Evolutionary conservation across 2,113 vertebrate genomes (phyloP).

Genomic region (Ctenodactylus gundi): DNA sequence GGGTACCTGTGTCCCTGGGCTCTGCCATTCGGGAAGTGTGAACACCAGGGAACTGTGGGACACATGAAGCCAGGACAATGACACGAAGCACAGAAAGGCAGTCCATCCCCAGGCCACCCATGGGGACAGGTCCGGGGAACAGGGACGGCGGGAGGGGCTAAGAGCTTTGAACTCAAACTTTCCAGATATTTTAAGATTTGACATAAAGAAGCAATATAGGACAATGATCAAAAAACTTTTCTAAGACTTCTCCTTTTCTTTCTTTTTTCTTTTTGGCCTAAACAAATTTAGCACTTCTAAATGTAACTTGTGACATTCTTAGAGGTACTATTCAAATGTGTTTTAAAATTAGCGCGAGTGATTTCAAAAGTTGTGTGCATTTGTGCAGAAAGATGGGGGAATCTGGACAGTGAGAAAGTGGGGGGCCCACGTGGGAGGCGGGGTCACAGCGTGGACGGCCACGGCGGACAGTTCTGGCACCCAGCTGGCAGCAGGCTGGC

Average conservation of each 20-base stretch:
- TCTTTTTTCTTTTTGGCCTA: background rate
- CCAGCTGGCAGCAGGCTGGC: background rate
- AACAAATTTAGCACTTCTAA: conserved; percentile 36
- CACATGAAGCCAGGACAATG: rapidly evolving
- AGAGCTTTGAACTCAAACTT: background rate
- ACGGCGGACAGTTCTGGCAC: background rate
- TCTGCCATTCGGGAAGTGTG: background rate
- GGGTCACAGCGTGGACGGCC: too few relatives aligned
- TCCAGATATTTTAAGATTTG: background rate
- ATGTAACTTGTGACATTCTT: background rate
- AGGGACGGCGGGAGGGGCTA: too few relatives aligned
- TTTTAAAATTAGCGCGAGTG: conserved; percentile 49
- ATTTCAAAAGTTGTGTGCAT: background rate
- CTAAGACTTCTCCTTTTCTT: background rate
- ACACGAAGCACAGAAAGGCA: too few relatives aligned
- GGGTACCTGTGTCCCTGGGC: too few relatives aligned
- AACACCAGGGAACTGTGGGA: too few relatives aligned
- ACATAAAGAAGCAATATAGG: background rate
- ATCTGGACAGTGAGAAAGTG: background rate
- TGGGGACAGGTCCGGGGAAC: background rate
- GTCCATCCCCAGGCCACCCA: too few relatives aligned
- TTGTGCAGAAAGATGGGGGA: background rate
- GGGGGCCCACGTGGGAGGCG: too few relatives aligned
- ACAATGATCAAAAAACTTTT: background rate
- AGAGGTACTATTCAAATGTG: conserved; percentile 36